Evolutionary conservation across 2,113 vertebrate species (phyloP).

Genomic region (Microcebus ravelobensis): DNA sequence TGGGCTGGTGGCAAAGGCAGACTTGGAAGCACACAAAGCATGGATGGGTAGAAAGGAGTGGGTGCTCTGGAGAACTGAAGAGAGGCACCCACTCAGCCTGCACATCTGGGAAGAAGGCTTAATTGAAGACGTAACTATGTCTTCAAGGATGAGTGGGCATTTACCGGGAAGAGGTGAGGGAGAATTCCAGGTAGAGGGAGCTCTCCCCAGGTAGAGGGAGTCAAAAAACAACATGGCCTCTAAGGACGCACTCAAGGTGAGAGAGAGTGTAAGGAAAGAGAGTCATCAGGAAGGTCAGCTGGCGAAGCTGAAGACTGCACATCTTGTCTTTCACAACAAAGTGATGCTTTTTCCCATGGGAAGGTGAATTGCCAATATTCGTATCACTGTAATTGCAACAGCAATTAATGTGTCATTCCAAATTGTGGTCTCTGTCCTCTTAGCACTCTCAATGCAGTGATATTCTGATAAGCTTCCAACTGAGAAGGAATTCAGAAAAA

Average conservation of each 20-base stretch:
- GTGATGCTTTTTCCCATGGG: background rate
- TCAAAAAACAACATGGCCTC: background rate
- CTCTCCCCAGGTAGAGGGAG: background rate
- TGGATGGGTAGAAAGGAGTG: background rate
- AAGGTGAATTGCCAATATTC: background rate
- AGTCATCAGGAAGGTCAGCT: rapidly evolving
- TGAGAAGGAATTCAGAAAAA: slow-evolving; percentile 9
- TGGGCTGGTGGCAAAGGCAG: background rate
- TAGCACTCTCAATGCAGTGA: rapidly evolving
- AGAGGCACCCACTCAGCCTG: background rate
- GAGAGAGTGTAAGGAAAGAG: background rate
- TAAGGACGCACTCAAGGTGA: background rate
- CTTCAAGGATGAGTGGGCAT: background rate
- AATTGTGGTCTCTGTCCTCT: background rate
- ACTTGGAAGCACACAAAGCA: background rate
- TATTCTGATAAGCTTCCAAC: background rate
- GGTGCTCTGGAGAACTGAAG: background rate
- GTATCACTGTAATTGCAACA: background rate
- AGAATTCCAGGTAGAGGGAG: background rate
- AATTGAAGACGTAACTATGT: background rate
- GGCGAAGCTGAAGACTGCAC: background rate
- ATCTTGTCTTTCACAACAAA: background rate
- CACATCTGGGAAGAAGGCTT: rapidly evolving
- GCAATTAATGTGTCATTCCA: background rate
- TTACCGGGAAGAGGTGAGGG: too few relatives aligned